These are phyloP conservation scores for Toxotes jaculatrix DNA, from an alignment of 2,113 vertebrate species.

Conservation along the genomic window DNA sequence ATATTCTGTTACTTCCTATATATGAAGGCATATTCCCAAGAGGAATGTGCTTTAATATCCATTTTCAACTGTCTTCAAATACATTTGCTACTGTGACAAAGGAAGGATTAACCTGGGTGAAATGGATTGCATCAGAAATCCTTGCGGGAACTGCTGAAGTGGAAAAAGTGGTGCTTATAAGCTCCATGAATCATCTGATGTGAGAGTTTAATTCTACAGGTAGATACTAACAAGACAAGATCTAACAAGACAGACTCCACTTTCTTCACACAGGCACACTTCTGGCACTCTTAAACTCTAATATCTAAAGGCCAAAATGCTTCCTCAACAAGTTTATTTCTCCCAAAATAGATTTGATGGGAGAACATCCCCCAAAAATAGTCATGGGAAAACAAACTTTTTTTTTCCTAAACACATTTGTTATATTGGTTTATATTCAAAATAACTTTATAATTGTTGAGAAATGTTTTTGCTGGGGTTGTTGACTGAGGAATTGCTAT, in stretches of 20 bases:
- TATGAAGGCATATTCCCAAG: slow-evolving; percentile 3
- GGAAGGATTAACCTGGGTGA: slow-evolving; percentile 49
- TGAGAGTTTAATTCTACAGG: slow-evolving; percentile 69
- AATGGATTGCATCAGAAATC: slow-evolving; percentile 40
- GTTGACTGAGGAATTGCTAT: slow-evolving; percentile 42
- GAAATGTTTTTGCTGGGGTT: slow-evolving; percentile 26
- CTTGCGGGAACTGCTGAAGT: slow-evolving; percentile 56
- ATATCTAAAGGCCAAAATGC: slow-evolving; percentile 53
- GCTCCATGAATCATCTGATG: slow-evolving; percentile 65
- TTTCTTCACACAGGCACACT: slow-evolving; percentile 55
- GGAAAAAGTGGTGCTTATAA: slow-evolving; percentile 73
- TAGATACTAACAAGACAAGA: slow-evolving; percentile 70
- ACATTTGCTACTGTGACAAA: slow-evolving; percentile 30
- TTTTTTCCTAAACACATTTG: slow-evolving; percentile 28
- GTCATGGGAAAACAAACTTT: slow-evolving; percentile 51
- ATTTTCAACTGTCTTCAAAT: slow-evolving; percentile 16
- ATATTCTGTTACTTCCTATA: background rate
- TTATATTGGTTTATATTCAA: slow-evolving; percentile 43
- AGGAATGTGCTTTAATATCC: background rate
- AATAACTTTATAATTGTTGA: slow-evolving; percentile 15
- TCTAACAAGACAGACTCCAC: slow-evolving; percentile 69
- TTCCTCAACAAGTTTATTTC: slow-evolving; percentile 55
- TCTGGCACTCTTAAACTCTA: slow-evolving; percentile 47
- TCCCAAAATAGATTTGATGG: slow-evolving; percentile 62
- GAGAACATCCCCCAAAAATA: slow-evolving; percentile 48